These are phyloP conservation scores for Nasonia vitripennis DNA, from an alignment of 1,140 invertebrate species.

Conservation along the genomic window DNA sequence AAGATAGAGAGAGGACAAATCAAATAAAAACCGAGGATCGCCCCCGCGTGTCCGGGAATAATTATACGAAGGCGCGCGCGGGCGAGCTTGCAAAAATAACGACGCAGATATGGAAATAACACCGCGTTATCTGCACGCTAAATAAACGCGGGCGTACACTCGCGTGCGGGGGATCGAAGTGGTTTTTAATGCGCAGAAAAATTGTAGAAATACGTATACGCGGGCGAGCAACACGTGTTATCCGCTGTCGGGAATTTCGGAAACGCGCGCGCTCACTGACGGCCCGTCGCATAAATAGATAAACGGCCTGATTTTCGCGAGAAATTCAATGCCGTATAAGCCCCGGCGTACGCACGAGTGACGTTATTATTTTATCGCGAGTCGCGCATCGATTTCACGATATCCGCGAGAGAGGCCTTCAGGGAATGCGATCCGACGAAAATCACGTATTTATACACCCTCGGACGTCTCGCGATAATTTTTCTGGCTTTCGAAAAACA, in stretches of 20 bases:
- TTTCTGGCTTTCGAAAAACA: too few relatives aligned
- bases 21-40: background rate
- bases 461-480: too few relatives aligned
- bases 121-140: background rate
- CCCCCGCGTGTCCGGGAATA: background rate
- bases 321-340: conserved; percentile 20
- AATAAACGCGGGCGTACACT: conserved; percentile 4
- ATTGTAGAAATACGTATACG: background rate
- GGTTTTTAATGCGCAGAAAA: background rate
- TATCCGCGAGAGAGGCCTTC: background rate
- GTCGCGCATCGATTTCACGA: conserved; percentile 21
- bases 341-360: background rate
- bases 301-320: conserved; percentile 18
- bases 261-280: background rate
- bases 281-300: conserved; percentile 37
- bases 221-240: background rate
- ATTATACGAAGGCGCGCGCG: background rate
- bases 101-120: background rate
- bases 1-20: background rate
- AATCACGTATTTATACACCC: too few relatives aligned
- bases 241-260: background rate
- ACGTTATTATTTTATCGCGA: conserved; percentile 33
- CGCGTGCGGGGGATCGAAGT: background rate
- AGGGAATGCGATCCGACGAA: background rate
- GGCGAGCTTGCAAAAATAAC: background rate